Percentiles rank a stretch among this genome's conserved stretches.
These are phyloP conservation scores for Carpatolechia fugitivella DNA, from an alignment of 2,888 invertebrate species.

Conservation along the genomic window DNA sequence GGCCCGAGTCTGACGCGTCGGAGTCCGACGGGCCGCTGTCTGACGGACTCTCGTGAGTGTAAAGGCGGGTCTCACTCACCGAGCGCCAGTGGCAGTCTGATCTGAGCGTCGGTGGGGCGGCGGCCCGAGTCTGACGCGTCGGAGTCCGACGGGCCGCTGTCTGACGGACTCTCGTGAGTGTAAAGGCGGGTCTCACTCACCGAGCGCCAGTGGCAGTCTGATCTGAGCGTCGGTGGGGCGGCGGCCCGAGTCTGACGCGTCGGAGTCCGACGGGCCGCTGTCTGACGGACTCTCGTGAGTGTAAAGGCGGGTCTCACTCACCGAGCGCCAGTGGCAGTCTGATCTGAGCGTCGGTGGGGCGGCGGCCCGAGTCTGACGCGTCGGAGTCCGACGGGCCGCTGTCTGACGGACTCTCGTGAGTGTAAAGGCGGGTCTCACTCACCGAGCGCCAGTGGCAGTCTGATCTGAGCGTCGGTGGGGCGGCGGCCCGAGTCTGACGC, in stretches of 20 bases:
- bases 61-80: constrained; percentile 35
- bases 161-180: constrained; percentile 49
- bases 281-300: too few species aligned
- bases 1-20: too few species aligned
- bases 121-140: constrained; percentile 58
- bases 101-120: constrained; percentile 50
- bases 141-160: too few species aligned
- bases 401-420: constrained; percentile 29
- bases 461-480: constrained; percentile 52
- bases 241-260: constrained; percentile 55
- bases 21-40: too few species aligned
- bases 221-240: constrained; percentile 54
- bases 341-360: constrained; percentile 53
- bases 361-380: constrained; percentile 54
- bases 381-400: too few species aligned
- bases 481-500: constrained; percentile 55
- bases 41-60: background rate
- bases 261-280: too few species aligned
- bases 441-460: constrained; percentile 61
- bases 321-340: constrained; percentile 59
- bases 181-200: constrained; percentile 27
- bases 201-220: constrained; percentile 56
- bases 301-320: constrained; percentile 65
- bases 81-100: constrained; percentile 56
- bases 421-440: background rate